Base-by-base conservation (phyloP, 2,113 vertebrate species). In the Cebus imitator region DNA sequence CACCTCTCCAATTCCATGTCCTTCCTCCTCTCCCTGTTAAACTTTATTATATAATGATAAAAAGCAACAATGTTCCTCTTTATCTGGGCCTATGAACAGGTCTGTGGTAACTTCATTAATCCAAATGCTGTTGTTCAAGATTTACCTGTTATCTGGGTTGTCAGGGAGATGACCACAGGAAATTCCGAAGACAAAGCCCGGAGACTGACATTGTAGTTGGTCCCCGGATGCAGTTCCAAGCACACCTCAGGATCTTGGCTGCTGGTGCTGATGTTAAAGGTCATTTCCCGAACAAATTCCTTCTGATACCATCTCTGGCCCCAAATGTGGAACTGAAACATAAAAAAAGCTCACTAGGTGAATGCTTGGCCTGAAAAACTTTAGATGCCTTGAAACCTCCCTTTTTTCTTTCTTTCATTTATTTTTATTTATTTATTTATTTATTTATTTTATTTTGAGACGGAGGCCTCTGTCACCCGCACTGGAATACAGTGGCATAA, bases 191-290 rank as follows among this genome's bases (percentile, higher is more conserved):
- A 99, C 87, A 97, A 13, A 27, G 99, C 99, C 78, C 97, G 99
- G 91, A 99, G 90, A 61, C 99, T 99, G 97, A 99, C 98, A 75
- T 98, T 97, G 97, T 99, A 99, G 98, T 99, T 99, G 96, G 99
- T 99, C 55, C 99, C 98, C 3, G 99, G 99, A 40, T 97, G 97
- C 96, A 99, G 98, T 89, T 99, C 98, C 93, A 99, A 98, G 96
- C 99, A 99, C 76, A 99, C 66, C 11, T 98, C 96, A n/a, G 99
- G 98, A 94, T 96, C 93, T n/a, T 98, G 97, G 43, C 98, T 98
- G 73, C 93, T 98, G 23, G 98, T 99, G n/a, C 96, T 99, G 92
- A 99, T 90, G 79, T 98, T 98, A 92, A 96, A 98, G 91, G 90
- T 92, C 10, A 96, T 95, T 94, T 97, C 98, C 92, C 99, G 98